A percentile compares a stretch with the other conserved stretches of the same genome.
Evolutionary conservation across 2,797 vertebrate genomes (phyloP).

Genomic region (Gastrophryne carolinensis): DNA sequence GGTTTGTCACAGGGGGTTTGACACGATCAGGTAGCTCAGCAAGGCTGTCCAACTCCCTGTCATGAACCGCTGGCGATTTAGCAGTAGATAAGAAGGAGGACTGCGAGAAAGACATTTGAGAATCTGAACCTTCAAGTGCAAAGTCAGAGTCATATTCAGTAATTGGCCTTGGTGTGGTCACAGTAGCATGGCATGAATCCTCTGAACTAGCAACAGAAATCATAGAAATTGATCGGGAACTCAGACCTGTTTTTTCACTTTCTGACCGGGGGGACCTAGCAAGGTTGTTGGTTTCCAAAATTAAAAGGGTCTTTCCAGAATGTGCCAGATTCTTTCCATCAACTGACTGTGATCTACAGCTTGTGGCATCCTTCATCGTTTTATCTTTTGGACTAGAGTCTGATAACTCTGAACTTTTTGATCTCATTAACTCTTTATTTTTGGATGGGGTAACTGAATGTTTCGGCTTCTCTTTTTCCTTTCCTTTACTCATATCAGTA

Average conservation of each 20-base stretch:
- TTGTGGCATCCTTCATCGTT: slow-evolving; percentile 75
- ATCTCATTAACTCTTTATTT: slow-evolving; percentile 86
- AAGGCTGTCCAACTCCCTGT: slow-evolving; percentile 79
- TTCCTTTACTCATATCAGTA: slow-evolving; percentile 79
- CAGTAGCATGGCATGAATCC: slow-evolving; percentile 85
- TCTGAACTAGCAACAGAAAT: slow-evolving; percentile 92
- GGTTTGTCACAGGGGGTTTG: slow-evolving; percentile 68
- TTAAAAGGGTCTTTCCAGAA: slow-evolving; percentile 73
- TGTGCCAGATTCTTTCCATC: slow-evolving; percentile 76
- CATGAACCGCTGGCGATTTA: slow-evolving; percentile 84
- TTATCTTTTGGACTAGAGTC: slow-evolving; percentile 81
- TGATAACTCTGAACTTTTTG: slow-evolving; percentile 88
- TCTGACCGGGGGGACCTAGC: slow-evolving; percentile 88
- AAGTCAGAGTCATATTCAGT: slow-evolving; percentile 88
- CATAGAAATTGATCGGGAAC: slow-evolving; percentile 88
- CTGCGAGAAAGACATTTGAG: slow-evolving; percentile 87
- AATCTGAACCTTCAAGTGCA: slow-evolving; percentile 85
- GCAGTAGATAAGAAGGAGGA: slow-evolving; percentile 82
- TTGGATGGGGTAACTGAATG: slow-evolving; percentile 67
- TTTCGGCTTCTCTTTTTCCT: slow-evolving; percentile 84
- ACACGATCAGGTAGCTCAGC: slow-evolving; percentile 75
- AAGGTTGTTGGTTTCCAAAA: slow-evolving; percentile 81
- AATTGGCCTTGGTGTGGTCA: slow-evolving; percentile 79
- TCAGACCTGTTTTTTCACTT: slow-evolving; percentile 80
- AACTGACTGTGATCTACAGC: slow-evolving; percentile 80